Evolutionary conservation across 2,888 invertebrate species (phyloP), one percentile per base, ranked within the genome.

Genomic region (Sarcophaga rosellei): DNA sequence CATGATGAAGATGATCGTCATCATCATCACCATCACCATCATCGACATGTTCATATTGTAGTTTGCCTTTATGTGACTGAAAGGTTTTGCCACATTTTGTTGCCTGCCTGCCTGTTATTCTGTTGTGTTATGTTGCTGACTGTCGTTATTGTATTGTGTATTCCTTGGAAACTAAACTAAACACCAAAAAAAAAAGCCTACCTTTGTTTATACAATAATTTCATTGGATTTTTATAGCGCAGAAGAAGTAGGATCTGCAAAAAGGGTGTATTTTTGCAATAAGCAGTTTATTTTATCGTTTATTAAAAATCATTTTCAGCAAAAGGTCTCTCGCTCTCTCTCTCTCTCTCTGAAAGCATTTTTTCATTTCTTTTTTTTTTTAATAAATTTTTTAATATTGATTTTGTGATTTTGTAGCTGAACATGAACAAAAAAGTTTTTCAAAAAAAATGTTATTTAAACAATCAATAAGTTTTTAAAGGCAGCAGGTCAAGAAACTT

Each of bases 251-350:
- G 53, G 53, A 53, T 15, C 17, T 17, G 17, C 0, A 23, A 63
- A 66, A 35, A 35, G 53, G 47, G 6, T 35, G 66, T 21, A 45
- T 61, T 59, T 77, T 77, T 73, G 83, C 88, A 88, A 85, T 91
- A 91, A 91, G 90, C 90, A 91, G 91, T 91, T 91, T 91, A 91
- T 91, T 91, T 91, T 91, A 92, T 92, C 92, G 91, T 90, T 92
- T 91, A 91, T 91, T 91, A 91, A 92, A 91, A 91, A 92, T 92
- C 91, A 70, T 91, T 91, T 90, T 90, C 53, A 53, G 53, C 53
- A 53, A 53, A 53, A 15, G 53, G 53, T 53, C 53, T 53, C 8
- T 35, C 8, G 0, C 35, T 8, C 10, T 35, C 35, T 35, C 35
- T 8, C 1, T 8, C 35, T 8, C 10, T 8, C 17, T 17, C 15